These are phyloP conservation scores for Chamaetylas fuelleborni DNA, from an alignment of 2,113 vertebrate species.

Conservation along the genomic window DNA sequence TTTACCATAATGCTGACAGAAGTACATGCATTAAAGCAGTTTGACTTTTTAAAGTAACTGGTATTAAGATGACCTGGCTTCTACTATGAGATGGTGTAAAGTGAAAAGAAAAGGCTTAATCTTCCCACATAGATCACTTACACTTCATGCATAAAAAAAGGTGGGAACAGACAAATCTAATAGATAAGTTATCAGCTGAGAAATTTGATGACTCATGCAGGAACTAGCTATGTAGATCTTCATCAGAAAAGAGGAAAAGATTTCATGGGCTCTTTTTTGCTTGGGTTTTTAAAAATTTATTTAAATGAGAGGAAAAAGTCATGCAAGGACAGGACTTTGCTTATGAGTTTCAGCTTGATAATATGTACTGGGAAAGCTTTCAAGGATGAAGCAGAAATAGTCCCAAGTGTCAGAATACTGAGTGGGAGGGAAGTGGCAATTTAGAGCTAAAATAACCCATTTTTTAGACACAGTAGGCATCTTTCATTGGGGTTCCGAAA, in stretches of 20 bases:
- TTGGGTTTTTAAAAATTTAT: neutral
- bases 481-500: neutral
- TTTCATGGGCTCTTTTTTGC: neutral
- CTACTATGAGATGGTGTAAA: neutral
- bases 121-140: neutral
- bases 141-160: neutral
- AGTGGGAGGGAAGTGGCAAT: conserved; percentile 52
- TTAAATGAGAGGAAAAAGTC: neutral
- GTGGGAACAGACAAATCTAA: neutral
- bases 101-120: neutral
- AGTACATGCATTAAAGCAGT: neutral
- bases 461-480: conserved; percentile 44
- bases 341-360: conserved; percentile 25
- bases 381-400: conserved; percentile 60
- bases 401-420: conserved; percentile 63
- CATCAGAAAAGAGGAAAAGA: neutral
- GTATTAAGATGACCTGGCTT: neutral
- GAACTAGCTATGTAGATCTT: neutral
- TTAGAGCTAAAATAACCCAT: conserved; percentile 53
- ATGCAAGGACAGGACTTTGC: conserved; percentile 9
- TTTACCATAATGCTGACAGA: neutral
- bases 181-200: neutral
- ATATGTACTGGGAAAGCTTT: conserved; percentile 29
- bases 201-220: neutral
- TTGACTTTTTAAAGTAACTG: neutral